Conservation (phyloP, 2,888 invertebrate genomes). For the Amaurobius ferox region DNA sequence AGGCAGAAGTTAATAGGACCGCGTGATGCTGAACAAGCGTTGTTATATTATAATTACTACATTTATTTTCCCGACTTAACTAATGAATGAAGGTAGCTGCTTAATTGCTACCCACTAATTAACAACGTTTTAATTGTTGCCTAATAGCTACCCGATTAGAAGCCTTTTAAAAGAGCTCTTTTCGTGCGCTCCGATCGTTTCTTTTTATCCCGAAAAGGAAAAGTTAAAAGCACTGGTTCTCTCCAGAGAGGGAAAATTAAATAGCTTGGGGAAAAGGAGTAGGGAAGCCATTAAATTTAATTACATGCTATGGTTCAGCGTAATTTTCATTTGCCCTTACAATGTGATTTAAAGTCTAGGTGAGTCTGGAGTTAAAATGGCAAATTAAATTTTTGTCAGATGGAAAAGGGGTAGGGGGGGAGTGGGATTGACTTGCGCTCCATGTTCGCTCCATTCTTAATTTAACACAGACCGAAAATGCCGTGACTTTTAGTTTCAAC, state of each 20-base stretch:
- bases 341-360: slow-evolving; percentile 69
- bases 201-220: slow-evolving; percentile 34
- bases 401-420: slow-evolving; percentile 27
- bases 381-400: slow-evolving; percentile 70
- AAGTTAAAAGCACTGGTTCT: slow-evolving; percentile 67
- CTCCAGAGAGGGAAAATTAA: slow-evolving; percentile 62
- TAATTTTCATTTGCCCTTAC: slow-evolving; percentile 70
- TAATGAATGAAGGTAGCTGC: slow-evolving; percentile 59
- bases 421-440: slow-evolving; percentile 42
- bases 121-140: slow-evolving; percentile 72
- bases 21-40: slow-evolving; percentile 69
- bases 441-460: slow-evolving; percentile 39
- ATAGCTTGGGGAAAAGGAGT: slow-evolving; percentile 21
- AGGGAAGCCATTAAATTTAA: slow-evolving; percentile 66
- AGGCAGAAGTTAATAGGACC: slow-evolving; percentile 61
- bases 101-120: slow-evolving; percentile 70
- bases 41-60: slow-evolving; percentile 72
- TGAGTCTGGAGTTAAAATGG: slow-evolving; percentile 59
- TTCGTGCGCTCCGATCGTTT: slow-evolving; percentile 39
- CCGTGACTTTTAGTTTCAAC: slow-evolving; percentile 40
- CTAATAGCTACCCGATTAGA: slow-evolving; percentile 66
- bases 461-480: slow-evolving; percentile 44
- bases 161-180: slow-evolving; percentile 59
- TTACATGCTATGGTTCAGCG: slow-evolving; percentile 47
- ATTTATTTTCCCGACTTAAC: slow-evolving; percentile 72